A percentile compares a stretch with the other conserved stretches of the same genome.
Conservation (phyloP, 2,113 vertebrate species). For the Podiceps cristatus region DNA sequence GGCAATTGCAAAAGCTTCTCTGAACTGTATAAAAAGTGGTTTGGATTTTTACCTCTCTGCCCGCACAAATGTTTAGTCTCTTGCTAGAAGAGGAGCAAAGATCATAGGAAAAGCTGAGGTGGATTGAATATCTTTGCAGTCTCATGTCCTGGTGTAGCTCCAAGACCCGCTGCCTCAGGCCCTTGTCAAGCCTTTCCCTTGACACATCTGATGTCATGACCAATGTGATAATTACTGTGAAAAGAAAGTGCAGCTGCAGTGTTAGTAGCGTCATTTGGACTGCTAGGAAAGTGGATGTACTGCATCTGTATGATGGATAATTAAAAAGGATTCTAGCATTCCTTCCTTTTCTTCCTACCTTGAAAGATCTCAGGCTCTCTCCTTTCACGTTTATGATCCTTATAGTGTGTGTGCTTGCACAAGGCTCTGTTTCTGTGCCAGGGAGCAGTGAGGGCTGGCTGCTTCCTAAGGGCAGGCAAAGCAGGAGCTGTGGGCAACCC, state of each 20-base stretch:
- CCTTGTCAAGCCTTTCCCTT: background rate
- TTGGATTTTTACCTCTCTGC: background rate
- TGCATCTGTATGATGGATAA: background rate
- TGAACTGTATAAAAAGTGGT: background rate
- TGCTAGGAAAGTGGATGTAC: background rate
- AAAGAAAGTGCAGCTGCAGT: background rate
- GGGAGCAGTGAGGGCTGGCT: background rate
- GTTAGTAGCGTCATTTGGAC: background rate
- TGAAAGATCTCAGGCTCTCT: background rate
- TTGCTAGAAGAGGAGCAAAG: background rate
- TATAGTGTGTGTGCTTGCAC: accelerated
- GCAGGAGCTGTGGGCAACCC: background rate
- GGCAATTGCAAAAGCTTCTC: background rate
- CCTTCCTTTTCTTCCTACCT: background rate
- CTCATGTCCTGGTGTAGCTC: background rate
- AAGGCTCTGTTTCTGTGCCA: background rate
- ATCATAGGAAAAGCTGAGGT: background rate
- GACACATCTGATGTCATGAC: background rate
- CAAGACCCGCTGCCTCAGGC: too few relatives aligned
- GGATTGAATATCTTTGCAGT: background rate
- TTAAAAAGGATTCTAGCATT: background rate
- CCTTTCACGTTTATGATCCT: background rate
- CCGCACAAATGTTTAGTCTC: background rate
- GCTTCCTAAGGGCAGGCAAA: background rate
- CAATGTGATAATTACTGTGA: background rate